A percentile compares a stretch with the other conserved stretches of the same genome.
Evolutionary conservation across 2,113 vertebrate species (phyloP).

Genomic region (Gambusia affinis): DNA sequence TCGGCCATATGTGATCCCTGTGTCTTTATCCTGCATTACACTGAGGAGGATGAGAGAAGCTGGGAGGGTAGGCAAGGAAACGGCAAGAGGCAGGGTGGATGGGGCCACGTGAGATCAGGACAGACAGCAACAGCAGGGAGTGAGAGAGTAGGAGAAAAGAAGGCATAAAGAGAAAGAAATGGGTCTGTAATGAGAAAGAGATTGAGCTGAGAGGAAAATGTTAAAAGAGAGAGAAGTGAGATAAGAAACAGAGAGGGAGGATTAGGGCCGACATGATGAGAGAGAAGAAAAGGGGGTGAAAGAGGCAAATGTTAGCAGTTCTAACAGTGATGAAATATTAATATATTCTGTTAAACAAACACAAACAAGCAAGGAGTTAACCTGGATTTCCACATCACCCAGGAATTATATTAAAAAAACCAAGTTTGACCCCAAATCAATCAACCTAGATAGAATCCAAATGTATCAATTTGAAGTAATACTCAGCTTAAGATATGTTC

Average conservation of each 20-base stretch:
- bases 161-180: slow-evolving; percentile 45
- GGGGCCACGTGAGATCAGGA: slow-evolving; percentile 42
- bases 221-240: slow-evolving; percentile 10
- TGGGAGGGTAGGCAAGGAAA: slow-evolving; percentile 63
- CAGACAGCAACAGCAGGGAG: slow-evolving; percentile 21
- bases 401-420: neutral
- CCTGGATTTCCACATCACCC: neutral
- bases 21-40: slow-evolving; percentile 91
- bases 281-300: neutral
- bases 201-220: slow-evolving; percentile 20
- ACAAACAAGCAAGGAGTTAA: neutral
- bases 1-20: slow-evolving; percentile 92
- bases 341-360: neutral
- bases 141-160: slow-evolving; percentile 6
- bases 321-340: neutral
- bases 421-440: no score
- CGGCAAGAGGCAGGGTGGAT: slow-evolving; percentile 26
- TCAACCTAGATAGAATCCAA: neutral
- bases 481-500: neutral
- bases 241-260: slow-evolving; percentile 8
- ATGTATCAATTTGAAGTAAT: neutral
- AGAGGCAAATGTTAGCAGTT: neutral
- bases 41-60: slow-evolving; percentile 49
- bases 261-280: slow-evolving; percentile 1
- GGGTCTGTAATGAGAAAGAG: slow-evolving; percentile 54